Base-by-base conservation (phyloP, 2,113 vertebrate species). In the Tringa solitaria region DNA sequence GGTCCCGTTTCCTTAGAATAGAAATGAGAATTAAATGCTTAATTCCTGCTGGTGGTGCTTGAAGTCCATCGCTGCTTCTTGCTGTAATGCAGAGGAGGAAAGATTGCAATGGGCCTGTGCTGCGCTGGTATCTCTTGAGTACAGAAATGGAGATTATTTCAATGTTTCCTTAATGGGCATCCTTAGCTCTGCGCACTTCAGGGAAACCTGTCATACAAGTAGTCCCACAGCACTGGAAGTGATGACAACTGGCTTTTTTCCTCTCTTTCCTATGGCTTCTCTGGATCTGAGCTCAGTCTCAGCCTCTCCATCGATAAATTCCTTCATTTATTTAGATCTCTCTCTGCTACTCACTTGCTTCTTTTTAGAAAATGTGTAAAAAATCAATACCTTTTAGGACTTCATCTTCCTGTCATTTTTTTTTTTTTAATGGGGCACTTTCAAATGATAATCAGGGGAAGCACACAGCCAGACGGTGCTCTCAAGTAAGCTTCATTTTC, bases 11-110 rank as follows among this genome's bases (percentile, higher is more conserved):
- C 73, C 32, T 76, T 30, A 19, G 65, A 87, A 84, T 23, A 84
- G 27, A 78, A 84, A 92, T 78, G 43, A 82, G 48, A 95, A 94
- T 76, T 89, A 90, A 93, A 80, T 84, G 54, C 46, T 67, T 67
- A 30, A 80, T 85, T 93, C 87, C 90, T 93, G 63, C 37, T 83
- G 70, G 43, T 83, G 70, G 63, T 70, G 59, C 75, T 51, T 93
- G 69, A 74, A 67, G 76, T 51, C 82, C 82, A 46, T 45, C 0
- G 0, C 8, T 3, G 28, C 20, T 27, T 53, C 51, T 37, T 73
- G 56, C 72, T 84, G 53, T 6, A 46, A 9, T 0, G 26, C 65
- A 82, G 81, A 69, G 45, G 21, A 93, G 41, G 35, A n/a, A 57
- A 22, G 57, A 21, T 2, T 79, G 83, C 1, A 2, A n/a, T 69